Base-by-base conservation (phyloP, 2,113 vertebrate genomes). In the Pygoscelis antarcticus region DNA sequence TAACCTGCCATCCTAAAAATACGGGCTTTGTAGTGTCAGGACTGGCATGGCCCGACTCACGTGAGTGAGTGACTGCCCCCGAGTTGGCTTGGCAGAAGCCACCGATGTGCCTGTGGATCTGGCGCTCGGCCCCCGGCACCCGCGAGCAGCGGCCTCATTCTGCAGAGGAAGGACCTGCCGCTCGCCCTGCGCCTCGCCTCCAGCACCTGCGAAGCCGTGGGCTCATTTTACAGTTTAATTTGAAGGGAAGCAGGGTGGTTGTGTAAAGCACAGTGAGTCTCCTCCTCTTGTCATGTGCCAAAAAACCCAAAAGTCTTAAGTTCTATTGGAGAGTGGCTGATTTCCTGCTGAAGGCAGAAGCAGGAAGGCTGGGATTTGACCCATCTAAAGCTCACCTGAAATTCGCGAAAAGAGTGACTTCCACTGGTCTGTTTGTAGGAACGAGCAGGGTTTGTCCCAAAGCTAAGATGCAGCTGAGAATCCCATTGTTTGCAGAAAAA, bases 1-100 rank as follows among this genome's bases (percentile, higher is more conserved):
- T 6, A 64, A 61, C 2, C 16, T 6, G 0, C 18, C 29, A 2
- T 2, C n/a, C 47, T 15, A 9, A 11, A 77, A 57, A 8, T 2
- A 9, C 25, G 40, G 27, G 46, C 26, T 38, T 10, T 11, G 27
- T 23, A 4, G 65, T 0, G 9, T 5, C 40, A 7, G 27, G 26
- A 3, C 3, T 6, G 21, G 70, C 17, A 0, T 4, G 47, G 38
- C 25, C 16, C 0, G 10, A 27, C 36, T 26, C 1, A 1, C 3
- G 3, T 0, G 44, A 57, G 21, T 1, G 26, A 44, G 20, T 8
- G 3, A 8, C 14, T 13, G n/a, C 15, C 68, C 64, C 26, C 3
- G 0, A 2, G n/a, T 3, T 42, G 62, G 25, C 19, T 17, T 13
- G 19, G 19, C 62, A 36, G 12, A 54, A 55, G 9, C 6, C 38